A percentile compares a stretch with the other conserved stretches of the same genome.
Conservation (phyloP, 2,113 vertebrate species). For the Takifugu flavidus region DNA sequence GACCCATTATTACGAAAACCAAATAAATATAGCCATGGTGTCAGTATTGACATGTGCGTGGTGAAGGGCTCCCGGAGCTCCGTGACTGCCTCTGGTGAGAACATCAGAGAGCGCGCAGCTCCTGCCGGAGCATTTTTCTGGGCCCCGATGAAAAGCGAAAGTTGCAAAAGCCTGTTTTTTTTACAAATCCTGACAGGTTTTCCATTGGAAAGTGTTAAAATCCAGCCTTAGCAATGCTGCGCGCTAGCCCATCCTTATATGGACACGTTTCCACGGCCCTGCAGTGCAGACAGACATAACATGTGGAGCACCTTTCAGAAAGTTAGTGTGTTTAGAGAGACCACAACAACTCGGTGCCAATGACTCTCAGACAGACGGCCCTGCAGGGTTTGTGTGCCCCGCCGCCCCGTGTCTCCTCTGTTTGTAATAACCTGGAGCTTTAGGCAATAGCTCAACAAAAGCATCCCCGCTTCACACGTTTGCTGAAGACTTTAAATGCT, state of each 20-base stretch:
- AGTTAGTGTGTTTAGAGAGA: constrained; percentile 50
- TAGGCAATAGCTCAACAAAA: constrained; percentile 15
- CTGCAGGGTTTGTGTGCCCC: constrained; percentile 29
- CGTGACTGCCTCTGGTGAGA: constrained; percentile 14
- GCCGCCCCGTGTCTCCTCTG: constrained; percentile 9
- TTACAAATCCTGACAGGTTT: constrained; percentile 33
- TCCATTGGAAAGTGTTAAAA: constrained; percentile 40
- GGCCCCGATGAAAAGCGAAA: constrained; percentile 41
- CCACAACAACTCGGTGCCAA: constrained; percentile 57
- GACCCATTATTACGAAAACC: too few relatives aligned
- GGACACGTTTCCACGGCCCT: constrained; percentile 40
- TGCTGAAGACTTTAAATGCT: constrained; percentile 19
- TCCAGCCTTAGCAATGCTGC: constrained; percentile 10
- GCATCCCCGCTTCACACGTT: constrained; percentile 10
- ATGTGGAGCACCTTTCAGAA: constrained; percentile 34
- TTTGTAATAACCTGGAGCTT: constrained; percentile 1
- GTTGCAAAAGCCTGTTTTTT: constrained; percentile 18
- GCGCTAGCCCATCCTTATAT: constrained; percentile 39
- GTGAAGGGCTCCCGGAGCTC: constrained; percentile 39
- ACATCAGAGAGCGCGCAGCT: constrained; percentile 2
- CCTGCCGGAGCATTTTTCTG: constrained; percentile 21
- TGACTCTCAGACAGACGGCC: constrained; percentile 54
- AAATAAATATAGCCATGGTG: constrained; percentile 4
- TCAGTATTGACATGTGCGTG: constrained; percentile 36
- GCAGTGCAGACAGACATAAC: constrained; percentile 27